A percentile compares a stretch with the other conserved stretches of the same genome.
Evolutionary conservation across 2,888 invertebrate genomes (phyloP).

Genomic region (Thyatira batis): DNA sequence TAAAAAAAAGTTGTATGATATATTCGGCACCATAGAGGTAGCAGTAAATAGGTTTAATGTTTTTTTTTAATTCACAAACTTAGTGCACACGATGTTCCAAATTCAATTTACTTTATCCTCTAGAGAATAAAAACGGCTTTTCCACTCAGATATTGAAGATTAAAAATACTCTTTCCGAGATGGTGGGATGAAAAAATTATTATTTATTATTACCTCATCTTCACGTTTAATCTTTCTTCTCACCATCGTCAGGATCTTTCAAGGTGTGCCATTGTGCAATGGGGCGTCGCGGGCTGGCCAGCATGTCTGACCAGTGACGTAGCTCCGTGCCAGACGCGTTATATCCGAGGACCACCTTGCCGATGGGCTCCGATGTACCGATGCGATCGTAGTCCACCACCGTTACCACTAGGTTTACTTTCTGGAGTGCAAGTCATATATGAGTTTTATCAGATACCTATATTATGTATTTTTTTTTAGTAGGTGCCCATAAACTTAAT

Average conservation of each 20-base stretch:
- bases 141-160: no score
- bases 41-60: no score
- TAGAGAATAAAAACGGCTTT: no score
- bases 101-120: no score
- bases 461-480: background rate
- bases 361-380: conserved; percentile 99
- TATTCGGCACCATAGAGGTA: no score
- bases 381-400: conserved; percentile 99
- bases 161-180: no score
- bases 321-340: conserved; percentile 98
- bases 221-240: conserved; percentile 88
- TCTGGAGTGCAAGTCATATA: conserved; percentile 84
- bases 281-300: conserved; percentile 98
- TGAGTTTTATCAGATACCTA: conserved; percentile 2
- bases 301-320: conserved; percentile 99
- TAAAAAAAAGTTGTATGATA: no score
- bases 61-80: no score
- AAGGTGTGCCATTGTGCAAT: conserved; percentile 99
- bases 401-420: conserved; percentile 99
- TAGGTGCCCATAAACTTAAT: background rate
- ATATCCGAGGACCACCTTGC: conserved; percentile 97
- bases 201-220: conserved; percentile 42
- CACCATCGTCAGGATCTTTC: conserved; percentile 97
- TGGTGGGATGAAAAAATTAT: no score
- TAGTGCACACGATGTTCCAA: no score